These are phyloP conservation scores for Masticophis lateralis DNA, from an alignment of 2,797 vertebrate species.

Conservation along the genomic window DNA sequence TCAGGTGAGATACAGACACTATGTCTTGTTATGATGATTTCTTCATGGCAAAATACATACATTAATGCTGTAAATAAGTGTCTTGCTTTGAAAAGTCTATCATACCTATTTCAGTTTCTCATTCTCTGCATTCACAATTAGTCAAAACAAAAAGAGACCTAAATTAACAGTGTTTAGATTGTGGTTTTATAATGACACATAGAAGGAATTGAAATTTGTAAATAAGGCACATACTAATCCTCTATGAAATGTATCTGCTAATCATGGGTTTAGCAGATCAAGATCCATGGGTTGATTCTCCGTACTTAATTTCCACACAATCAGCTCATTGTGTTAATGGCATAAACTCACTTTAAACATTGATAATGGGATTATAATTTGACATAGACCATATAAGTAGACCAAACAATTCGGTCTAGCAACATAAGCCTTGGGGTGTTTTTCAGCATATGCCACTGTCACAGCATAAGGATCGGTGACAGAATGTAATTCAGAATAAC, in stretches of 20 bases:
- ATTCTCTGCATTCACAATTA: not conserved
- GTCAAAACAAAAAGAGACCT: not conserved
- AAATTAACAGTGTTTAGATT: not conserved
- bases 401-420: not conserved
- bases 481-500: slow-evolving; percentile 34
- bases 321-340: not conserved
- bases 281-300: not conserved
- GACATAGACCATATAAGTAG: not conserved
- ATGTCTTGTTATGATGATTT: not conserved
- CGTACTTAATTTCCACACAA: not conserved
- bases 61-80: not conserved
- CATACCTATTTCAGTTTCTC: not conserved
- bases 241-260: not conserved
- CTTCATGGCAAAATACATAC: not conserved
- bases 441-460: slow-evolving; percentile 7
- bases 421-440: not conserved
- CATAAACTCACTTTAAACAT: not conserved
- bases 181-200: not conserved
- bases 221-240: not conserved
- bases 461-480: slow-evolving; percentile 18
- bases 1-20: not conserved
- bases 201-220: not conserved
- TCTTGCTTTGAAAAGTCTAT: not conserved
- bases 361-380: not conserved
- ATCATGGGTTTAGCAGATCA: not conserved